A percentile compares a stretch with the other conserved stretches of the same genome.
These are phyloP conservation scores for Zele albiditarsus DNA, from an alignment of 2,888 invertebrate species.

Conservation along the genomic window DNA sequence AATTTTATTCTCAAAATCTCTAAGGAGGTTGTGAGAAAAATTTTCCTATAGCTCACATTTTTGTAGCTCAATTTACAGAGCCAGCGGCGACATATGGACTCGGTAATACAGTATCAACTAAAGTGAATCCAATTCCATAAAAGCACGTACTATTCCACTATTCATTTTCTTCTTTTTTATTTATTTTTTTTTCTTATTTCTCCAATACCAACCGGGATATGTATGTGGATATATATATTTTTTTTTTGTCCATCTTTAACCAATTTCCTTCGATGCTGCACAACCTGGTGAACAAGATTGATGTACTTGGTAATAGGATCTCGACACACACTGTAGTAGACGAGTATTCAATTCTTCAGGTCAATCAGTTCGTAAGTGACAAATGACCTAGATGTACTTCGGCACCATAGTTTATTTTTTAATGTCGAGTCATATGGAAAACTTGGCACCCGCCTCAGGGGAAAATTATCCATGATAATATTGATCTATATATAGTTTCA, in stretches of 20 bases:
- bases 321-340: neutral
- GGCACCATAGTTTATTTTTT: neutral
- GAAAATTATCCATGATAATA: no score
- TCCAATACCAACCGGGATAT: neutral
- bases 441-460: no score
- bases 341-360: neutral
- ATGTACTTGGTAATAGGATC: neutral
- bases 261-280: constrained; percentile 5
- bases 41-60: neutral
- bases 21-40: neutral
- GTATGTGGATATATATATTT: neutral
- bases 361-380: constrained; percentile 12
- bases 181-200: neutral
- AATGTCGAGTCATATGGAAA: no score
- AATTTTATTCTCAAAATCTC: neutral
- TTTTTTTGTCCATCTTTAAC: neutral
- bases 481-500: no score
- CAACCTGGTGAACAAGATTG: constrained; percentile 2
- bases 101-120: constrained; percentile 12
- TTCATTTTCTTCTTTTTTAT: neutral
- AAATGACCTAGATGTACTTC: constrained; percentile 19
- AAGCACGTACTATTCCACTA: constrained; percentile 13
- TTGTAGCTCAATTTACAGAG: neutral
- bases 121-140: constrained; percentile 28
- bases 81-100: constrained; percentile 22